These are phyloP conservation scores for Physella acuta DNA, from an alignment of 1,140 invertebrate genomes.

Conservation along the genomic window DNA sequence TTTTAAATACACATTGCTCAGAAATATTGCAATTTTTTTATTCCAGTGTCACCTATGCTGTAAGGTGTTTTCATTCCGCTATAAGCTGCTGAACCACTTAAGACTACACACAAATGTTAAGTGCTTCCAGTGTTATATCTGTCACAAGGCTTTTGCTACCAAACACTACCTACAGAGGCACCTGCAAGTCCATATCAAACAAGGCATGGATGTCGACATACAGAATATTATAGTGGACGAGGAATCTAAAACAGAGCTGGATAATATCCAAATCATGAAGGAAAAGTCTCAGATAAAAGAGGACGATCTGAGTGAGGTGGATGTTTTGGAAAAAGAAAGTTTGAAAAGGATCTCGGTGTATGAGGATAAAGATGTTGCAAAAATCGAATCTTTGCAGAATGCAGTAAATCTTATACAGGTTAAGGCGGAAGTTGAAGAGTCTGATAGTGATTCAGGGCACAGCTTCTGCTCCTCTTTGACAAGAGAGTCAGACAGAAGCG, in stretches of 20 bases:
- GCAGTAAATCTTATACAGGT: not conserved
- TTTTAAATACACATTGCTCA: not conserved
- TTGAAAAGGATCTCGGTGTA: not conserved
- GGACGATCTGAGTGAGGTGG: not conserved
- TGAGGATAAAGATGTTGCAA: not conserved
- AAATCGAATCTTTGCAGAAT: not conserved
- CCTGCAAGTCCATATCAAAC: slow-evolving; percentile 17
- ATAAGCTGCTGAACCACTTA: slow-evolving; percentile 15
- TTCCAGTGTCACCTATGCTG: slow-evolving; percentile 22
- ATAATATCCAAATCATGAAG: not conserved
- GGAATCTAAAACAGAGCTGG: slow-evolving; percentile 4
- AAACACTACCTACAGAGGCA: slow-evolving; percentile 18
- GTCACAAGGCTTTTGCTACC: slow-evolving; percentile 18
- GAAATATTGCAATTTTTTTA: not conserved
- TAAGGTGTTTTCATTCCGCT: slow-evolving; percentile 5
- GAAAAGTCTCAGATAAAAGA: not conserved
- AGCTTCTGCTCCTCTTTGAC: slow-evolving; percentile 21
- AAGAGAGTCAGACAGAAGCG: slow-evolving; percentile 25
- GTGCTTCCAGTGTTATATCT: slow-evolving; percentile 20
- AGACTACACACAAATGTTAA: slow-evolving; percentile 14
- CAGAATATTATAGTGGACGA: slow-evolving; percentile 11
- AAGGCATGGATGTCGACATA: slow-evolving; percentile 17
- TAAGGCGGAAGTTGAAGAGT: slow-evolving; percentile 3
- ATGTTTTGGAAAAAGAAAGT: not conserved
- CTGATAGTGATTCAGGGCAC: slow-evolving; percentile 11